Evolutionary conservation across 2,888 invertebrate genomes (phyloP), one percentile per base, ranked within the genome.

Genomic region (Allolobophora icterica): DNA sequence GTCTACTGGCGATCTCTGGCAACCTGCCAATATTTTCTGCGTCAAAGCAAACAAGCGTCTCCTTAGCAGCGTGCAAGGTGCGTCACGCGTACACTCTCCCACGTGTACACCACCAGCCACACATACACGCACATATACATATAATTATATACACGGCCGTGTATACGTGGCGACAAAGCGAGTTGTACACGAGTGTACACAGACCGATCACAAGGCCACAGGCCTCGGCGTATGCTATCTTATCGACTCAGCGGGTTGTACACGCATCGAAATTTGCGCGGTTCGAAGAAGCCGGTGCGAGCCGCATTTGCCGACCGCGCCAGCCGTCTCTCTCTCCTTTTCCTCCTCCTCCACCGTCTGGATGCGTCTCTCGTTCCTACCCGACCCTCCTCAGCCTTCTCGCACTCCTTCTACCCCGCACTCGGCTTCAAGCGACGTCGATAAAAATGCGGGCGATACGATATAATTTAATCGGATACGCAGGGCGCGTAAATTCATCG

Each of bases 341-440:
- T 89, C 40, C 89, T 90, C 91, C 40, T 90, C 89, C 40, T 90
- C 87, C 91, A 34, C 91, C 89, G 19, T 89, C 91, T 90, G 33
- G 1, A 15, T 33, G 45, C 89, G 42, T 34, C 89, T 42, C 38
- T 52, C 38, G 17, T 30, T 89, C 33, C 89, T 89, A 24, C 89
- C 40, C 89, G 3, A 24, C 89, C 40, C 34, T 40, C 40, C 34
- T 40, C 89, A 13, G 4, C 87, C 35, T 24, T 17, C 87, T 34
- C 38, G 40, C 89, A 89, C 89, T 38, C 89, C 38, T 30, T 0
- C 35, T 30, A 38, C 35, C 35, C 90, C 58, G 71, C 38, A 83
- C 38, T 71, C 71, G 71, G 71, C 71, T 52, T 11, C 8, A 24
- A 52, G 21, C 52, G 71, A n/a, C 71, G 71, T 71, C n/a, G 71